Base-by-base conservation (phyloP, 1,140 invertebrate genomes). In the Drosophila ohnishii region DNA sequence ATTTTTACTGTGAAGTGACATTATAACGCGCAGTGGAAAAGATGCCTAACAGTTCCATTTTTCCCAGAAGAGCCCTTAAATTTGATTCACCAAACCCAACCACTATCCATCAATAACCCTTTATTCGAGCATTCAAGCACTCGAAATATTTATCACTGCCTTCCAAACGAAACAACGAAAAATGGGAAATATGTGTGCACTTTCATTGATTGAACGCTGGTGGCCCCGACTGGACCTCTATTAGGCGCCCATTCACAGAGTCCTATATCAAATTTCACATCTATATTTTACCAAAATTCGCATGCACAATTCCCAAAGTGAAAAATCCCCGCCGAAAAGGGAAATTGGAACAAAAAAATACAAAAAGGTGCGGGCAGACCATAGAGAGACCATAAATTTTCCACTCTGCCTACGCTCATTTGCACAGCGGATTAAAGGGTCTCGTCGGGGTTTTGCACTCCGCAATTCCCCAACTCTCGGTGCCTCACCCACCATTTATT, bases 391-490 rank as follows among this genome's bases (percentile, higher is more conserved):
- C 83, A 87, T 87, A 87, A 87, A 87, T 87, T 87, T 83, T 51
- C 56, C 63, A 71, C 66, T 74, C 55, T 57, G 76, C 62, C 59
- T 58, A 69, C 79, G 61, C 72, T 83, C 79, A 87, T 87, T 87
- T 87, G 84, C 76, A 83, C 79, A 87, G 67, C 62, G 79, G 83
- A 87, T 87, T 87, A 87, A 87, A 80, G 83, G 83, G 83, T 86
- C 83, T 86, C 83, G 83, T 79, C 79, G 83, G 83, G 83, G 79
- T 76, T 86, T 86, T 81, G 59, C 75, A 61, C 75, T 73, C 61
- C 30, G 28, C 44, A 11, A 42, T 25, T 28, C 42, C 53, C 50
- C 48, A 57, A 19, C 67, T 56, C 63, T 28, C 66, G 40, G 32
- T 44, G 66, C 34, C 66, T 47, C 48, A 78, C 67, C 78, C 72